Evolutionary conservation across 2,888 invertebrate genomes (phyloP), one percentile per base, ranked within the genome.

Genomic region (Morpho helenor): DNA sequence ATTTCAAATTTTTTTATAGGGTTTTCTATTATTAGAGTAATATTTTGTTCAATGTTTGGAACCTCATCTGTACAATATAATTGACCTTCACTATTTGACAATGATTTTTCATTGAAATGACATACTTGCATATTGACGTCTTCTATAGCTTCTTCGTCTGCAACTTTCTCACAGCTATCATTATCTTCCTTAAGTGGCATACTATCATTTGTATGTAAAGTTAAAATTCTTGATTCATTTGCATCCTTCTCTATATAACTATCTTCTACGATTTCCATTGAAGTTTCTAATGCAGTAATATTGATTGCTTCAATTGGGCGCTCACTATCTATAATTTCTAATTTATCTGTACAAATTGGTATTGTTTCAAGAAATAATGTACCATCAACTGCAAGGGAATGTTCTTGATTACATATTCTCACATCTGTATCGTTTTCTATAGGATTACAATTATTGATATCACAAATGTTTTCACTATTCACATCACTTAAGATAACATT

Each of bases 401-500:
- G n/a, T 10, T 7, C 31, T 39, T 44, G 44, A 44, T 10, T 16
- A 39, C 31, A 3, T 3, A 31, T 31, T 31, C 31, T 31, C 5
- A 5, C 31, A 31, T 31, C 5, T 3, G 31, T 31, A 31, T 31
- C 2, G 31, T 31, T 31, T 31, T 31, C 5, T 31, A 31, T 31
- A 31, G 31, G 5, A 31, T 7, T 43, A 43, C 42, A 9, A 43
- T 43, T 43, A 43, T 43, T 43, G 9, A 43, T 43, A 43, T 43
- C 9, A 43, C 8, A 8, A 43, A 43, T 5, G 7, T 43, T 43
- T 9, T 16, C 44, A 31, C 55, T 48, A 45, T 45, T 46, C 48
- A 43, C n/a, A 31, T 59, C 51, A 57, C 23, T 49, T 44, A 56
- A 8, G 53, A 8, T 50, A 8, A 59, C 49, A 50, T 53, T 47